Evolutionary conservation across 2,797 vertebrate genomes (phyloP).

Genomic region (Apodemus agrarius): DNA sequence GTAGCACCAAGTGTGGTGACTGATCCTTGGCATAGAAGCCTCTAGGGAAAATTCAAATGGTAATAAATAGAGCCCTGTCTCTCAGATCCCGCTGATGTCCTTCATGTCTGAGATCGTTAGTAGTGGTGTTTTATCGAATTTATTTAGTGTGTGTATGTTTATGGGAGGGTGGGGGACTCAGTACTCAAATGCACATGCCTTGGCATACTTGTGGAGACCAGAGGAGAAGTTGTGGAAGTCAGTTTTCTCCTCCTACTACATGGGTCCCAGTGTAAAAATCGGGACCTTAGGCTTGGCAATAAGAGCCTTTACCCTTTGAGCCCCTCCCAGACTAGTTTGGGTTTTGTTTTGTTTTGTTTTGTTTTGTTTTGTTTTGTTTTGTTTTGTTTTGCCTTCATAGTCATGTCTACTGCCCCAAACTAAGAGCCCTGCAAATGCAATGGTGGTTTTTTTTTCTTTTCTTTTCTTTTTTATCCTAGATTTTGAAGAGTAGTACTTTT

Average conservation of each 20-base stretch:
- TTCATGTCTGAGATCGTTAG: background rate
- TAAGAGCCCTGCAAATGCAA: background rate
- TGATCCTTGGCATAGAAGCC: background rate
- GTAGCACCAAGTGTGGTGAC: background rate
- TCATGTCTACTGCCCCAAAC: background rate
- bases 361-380: too few relatives aligned
- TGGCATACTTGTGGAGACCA: background rate
- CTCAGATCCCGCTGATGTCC: background rate
- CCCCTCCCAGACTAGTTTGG: background rate
- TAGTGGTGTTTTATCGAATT: background rate
- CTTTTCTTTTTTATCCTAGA: background rate
- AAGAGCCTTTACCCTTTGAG: background rate
- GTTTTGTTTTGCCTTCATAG: background rate
- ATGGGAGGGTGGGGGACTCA: too few relatives aligned
- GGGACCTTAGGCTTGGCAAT: background rate
- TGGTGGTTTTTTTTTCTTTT: background rate
- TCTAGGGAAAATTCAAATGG: background rate
- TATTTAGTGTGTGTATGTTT: background rate
- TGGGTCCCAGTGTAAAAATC: background rate
- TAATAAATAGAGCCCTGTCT: background rate
- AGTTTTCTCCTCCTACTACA: background rate
- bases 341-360: too few relatives aligned
- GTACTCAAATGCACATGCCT: background rate
- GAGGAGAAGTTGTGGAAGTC: background rate
- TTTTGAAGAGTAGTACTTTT: slow-evolving; percentile 59